Conservation (phyloP, 2,113 vertebrate genomes). For the Psittacula cyanocephala region DNA sequence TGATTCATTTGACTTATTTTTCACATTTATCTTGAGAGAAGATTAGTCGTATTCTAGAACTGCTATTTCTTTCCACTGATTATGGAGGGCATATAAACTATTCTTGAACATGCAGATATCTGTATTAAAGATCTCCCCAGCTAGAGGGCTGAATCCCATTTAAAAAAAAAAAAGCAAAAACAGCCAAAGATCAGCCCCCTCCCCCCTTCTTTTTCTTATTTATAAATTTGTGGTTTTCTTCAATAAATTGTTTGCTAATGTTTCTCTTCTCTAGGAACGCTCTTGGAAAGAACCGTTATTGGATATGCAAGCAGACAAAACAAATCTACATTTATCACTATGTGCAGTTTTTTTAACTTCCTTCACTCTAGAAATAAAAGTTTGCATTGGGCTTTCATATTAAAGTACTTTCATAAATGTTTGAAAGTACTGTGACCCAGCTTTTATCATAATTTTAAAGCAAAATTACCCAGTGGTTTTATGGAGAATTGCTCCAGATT, state of each 20-base stretch:
- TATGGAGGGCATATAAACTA: background rate
- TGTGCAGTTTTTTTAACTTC: background rate
- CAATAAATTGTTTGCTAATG: background rate
- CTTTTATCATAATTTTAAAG: background rate
- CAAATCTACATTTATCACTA: background rate
- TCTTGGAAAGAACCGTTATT: background rate
- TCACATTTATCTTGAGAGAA: background rate
- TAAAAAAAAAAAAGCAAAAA: background rate
- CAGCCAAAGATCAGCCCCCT: fast-evolving
- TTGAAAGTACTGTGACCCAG: background rate
- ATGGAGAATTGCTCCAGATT: background rate
- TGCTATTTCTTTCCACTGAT: background rate
- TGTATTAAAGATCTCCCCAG: background rate
- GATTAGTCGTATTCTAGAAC: background rate
- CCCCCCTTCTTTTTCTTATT: background rate
- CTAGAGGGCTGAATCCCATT: background rate
- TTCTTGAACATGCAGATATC: background rate
- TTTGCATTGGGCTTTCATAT: background rate
- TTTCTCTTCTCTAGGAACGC: background rate
- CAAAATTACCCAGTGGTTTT: background rate
- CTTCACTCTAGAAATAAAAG: background rate
- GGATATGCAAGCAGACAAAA: background rate
- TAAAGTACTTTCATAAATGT: background rate
- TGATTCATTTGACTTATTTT: background rate
- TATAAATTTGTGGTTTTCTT: background rate